phyloP scores from a whole-genome alignment of 1,140 invertebrate species.

The Drosophila insularis region DNA sequence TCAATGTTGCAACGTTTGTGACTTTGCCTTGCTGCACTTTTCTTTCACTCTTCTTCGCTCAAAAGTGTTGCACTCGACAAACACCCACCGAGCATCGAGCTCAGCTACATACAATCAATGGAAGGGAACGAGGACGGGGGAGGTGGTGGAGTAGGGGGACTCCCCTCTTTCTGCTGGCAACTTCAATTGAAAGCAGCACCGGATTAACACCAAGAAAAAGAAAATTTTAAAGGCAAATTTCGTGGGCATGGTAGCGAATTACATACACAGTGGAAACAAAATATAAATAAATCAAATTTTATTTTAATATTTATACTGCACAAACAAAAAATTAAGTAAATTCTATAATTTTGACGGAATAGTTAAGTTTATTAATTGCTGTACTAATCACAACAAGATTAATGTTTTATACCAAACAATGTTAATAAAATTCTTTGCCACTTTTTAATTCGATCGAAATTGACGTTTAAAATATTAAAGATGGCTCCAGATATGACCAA shows the following conservation, averaged over 20 bases:
- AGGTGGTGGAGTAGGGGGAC: background rate
- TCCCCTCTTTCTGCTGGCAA: conserved; percentile 20
- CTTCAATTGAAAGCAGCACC: conserved; percentile 62
- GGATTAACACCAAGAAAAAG: conserved; percentile 36
- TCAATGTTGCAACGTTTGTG: conserved; percentile 18
- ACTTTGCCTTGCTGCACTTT: conserved; percentile 27
- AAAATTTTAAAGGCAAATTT: conserved; percentile 42
- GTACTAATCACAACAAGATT: too few species aligned
- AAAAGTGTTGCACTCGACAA: conserved; percentile 63
- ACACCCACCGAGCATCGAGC: conserved; percentile 51
- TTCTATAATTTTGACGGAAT: too few species aligned
- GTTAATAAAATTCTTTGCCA: too few species aligned
- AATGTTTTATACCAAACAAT: too few species aligned
- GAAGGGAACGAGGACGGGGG: background rate
- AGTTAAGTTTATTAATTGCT: too few species aligned
- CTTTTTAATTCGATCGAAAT: too few species aligned
- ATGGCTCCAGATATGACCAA: too few species aligned
- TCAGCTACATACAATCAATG: background rate
- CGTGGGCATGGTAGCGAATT: conserved; percentile 7
- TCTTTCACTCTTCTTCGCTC: conserved; percentile 57
- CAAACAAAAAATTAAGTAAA: too few species aligned
- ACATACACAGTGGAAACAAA: background rate
- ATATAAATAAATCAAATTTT: background rate
- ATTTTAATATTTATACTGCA: too few species aligned
- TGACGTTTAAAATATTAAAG: too few species aligned